Base-by-base conservation (phyloP, 2,113 vertebrate genomes). In the Macrotus californicus region DNA sequence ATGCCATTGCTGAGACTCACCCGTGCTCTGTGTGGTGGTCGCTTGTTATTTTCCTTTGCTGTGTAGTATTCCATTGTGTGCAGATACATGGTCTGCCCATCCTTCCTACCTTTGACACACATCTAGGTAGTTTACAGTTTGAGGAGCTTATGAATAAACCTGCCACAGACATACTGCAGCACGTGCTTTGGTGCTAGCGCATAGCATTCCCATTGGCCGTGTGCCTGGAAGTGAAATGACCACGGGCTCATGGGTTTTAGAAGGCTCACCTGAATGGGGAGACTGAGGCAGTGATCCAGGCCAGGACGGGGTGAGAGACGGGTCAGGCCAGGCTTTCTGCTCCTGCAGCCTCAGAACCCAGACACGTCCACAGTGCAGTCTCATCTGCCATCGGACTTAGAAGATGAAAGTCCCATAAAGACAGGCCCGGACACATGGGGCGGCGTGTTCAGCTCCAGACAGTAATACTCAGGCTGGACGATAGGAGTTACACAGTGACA, bases 11-110 rank as follows among this genome's bases (percentile, higher is more conserved):
- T 48, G 80, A 80, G 50, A 67, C 36, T 39, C 6, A 0, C 26
- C 8, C 5, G 0, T 31, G 26, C 9, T 3, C 31, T 13, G 6
- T 11, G 41, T 12, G 22, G 79, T 2, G 4, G 31, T 41, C 4
- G 13, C 12, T 34, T 19, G 0, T 12, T 43, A 2, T 24, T 43
- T 69, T 26, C 52, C 24, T 2, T 22, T 5, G 41, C 59, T 11
- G 24, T 31, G 5, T 36, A 7, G 22, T 67, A 6, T 67, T 46
- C n/a, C 21, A 1, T 15, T 29, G 31, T 26, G 22, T 48, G 50
- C 56, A 18, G 14, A 9, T 5, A 9, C 24, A 46, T 4, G 6
- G 3, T n/a, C 3, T 43, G 29, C 19, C 12, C 46, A 16, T 54
- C 22, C 39, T 10, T 86, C 36, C 69, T 14, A 5, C 43, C 46